Evolutionary conservation across 2,113 vertebrate species (phyloP).

Genomic region (Oncorhynchus masou): DNA sequence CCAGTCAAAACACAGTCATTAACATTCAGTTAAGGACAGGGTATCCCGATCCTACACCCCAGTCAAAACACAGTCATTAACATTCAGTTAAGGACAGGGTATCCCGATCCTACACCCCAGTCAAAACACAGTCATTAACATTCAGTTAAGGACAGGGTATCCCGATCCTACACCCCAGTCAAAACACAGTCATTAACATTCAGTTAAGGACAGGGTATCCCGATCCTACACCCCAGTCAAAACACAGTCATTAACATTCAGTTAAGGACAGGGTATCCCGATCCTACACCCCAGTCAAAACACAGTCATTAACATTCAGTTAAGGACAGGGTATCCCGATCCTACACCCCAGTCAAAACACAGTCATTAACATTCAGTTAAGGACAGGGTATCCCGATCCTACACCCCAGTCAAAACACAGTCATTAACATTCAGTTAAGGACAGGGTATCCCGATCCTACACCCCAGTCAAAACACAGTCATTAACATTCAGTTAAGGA

Average conservation of each 20-base stretch:
- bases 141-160: conserved; percentile 75
- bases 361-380: conserved; percentile 39
- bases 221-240: conserved; percentile 76
- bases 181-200: background rate
- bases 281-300: conserved; percentile 78
- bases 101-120: conserved; percentile 80
- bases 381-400: conserved; percentile 86
- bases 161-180: conserved; percentile 78
- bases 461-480: conserved; percentile 5
- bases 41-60: conserved; percentile 81
- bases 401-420: conserved; percentile 44
- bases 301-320: background rate
- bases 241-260: background rate
- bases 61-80: background rate
- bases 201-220: conserved; percentile 78
- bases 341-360: conserved; percentile 65
- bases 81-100: conserved; percentile 72
- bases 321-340: conserved; percentile 84
- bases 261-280: conserved; percentile 81
- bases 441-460: conserved; percentile 88
- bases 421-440: conserved; percentile 39
- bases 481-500: conserved; percentile 59
- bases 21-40: conserved; percentile 71
- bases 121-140: background rate
- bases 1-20: background rate